Base-by-base conservation (phyloP, 2,113 vertebrate genomes). In the Oxyruncus cristatus region DNA sequence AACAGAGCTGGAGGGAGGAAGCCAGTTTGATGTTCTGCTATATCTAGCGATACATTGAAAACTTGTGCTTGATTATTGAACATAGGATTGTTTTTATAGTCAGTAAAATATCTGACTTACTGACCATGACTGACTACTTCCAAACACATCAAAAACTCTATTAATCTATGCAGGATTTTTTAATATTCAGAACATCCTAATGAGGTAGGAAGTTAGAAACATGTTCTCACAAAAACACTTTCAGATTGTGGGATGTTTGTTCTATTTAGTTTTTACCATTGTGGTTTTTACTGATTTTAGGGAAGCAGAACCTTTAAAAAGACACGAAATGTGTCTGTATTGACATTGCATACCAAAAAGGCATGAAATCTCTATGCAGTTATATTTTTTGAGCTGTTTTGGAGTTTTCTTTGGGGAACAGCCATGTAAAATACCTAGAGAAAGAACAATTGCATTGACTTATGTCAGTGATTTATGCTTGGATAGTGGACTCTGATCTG, bases 301-400 rank as follows among this genome's bases (percentile, higher is more conserved):
- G 47, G 52, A 73, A 66, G 20, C 20, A 68, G n/a, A 71, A 55
- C 27, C 41, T 59, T 79, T 56, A 58, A 74, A 73, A 66, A 73
- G 39, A n/a, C 11, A 6, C 15, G 4, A 56, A 44, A 3, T 47
- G 0, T 11, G 8, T 46, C 30, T 77, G 0, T 18, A 46, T 59
- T 18, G 71, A n/a, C 22, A 17, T 1, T 47, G 39, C 59, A 83
- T 70, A 27, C 32, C 3, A 56, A 63, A 91, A 88, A 62, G 33
- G 4, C 13, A 46, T 58, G 17, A 79, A 41, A 77, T 33, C 11
- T 65, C 18, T 53, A 9, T 53, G 13, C 23, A 39, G 39, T 44
- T 94, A 33, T 4, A 14, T 62, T 84, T 89, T 89, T 83, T 35
- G 22, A 92, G 37, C 49, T 77, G 16, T 30, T 76, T 47, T 49